Conservation (phyloP, 2,797 vertebrate genomes). For the Capromys pilorides region DNA sequence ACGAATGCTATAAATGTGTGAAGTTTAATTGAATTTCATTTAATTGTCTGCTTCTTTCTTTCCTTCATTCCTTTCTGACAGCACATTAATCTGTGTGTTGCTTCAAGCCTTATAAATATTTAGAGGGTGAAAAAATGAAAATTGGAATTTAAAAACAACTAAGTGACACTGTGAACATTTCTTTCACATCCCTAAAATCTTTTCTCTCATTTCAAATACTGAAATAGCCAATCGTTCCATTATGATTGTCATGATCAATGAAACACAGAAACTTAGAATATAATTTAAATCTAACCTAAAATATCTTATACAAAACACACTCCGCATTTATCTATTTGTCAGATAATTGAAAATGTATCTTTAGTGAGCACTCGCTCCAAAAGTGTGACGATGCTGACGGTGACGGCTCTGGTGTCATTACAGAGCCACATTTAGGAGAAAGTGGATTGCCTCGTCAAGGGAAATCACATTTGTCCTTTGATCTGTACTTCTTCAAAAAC, state of each 20-base stretch:
- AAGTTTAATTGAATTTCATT: slow-evolving; percentile 31
- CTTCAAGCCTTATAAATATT: not conserved
- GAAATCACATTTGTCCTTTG: slow-evolving; percentile 61
- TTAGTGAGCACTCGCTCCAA: slow-evolving; percentile 48
- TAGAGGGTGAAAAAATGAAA: not conserved
- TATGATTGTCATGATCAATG: not conserved
- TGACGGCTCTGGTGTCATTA: slow-evolving; percentile 43
- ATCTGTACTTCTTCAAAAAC: slow-evolving; percentile 64
- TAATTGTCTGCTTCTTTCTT: slow-evolving; percentile 31
- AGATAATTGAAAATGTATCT: slow-evolving; percentile 12
- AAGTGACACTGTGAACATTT: not conserved
- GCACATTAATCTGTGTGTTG: not conserved
- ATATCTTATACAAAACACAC: not conserved
- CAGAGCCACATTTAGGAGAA: slow-evolving; percentile 53
- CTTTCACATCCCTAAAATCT: not conserved
- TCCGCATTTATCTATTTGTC: slow-evolving; percentile 56
- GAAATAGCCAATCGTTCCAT: slow-evolving; percentile 4
- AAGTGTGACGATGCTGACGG: not conserved
- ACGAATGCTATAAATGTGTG: not conserved
- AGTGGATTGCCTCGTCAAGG: slow-evolving; percentile 60
- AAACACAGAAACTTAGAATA: slow-evolving; percentile 18
- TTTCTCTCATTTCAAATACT: slow-evolving; percentile 29
- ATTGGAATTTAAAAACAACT: not conserved
- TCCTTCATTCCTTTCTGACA: slow-evolving; percentile 10
- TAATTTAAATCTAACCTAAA: not conserved